These are phyloP conservation scores for Macrosiphum euphorbiae DNA, from an alignment of 2,888 invertebrate species.

Conservation along the genomic window DNA sequence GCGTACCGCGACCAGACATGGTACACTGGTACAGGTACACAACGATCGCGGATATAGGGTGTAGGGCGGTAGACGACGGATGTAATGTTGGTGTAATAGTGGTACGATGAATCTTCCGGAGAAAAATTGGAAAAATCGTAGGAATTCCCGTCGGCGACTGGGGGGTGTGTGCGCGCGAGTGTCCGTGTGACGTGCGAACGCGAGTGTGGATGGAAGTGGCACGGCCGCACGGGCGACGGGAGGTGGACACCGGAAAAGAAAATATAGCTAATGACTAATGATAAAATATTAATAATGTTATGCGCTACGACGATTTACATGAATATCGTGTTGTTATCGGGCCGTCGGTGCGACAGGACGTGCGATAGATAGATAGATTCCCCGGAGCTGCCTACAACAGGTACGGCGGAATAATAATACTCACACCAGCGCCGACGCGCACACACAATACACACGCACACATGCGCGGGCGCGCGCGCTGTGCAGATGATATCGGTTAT, in stretches of 20 bases:
- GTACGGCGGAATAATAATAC: not conserved
- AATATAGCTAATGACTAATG: not conserved
- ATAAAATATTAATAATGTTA: not conserved
- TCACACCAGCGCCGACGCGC: not conserved
- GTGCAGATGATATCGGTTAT: constrained; percentile 9
- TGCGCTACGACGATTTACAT: not conserved
- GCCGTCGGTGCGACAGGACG: not conserved
- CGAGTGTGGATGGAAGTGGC: not conserved
- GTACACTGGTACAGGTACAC: not conserved
- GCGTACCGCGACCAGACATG: not conserved
- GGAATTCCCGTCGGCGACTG: not conserved
- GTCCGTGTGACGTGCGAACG: not conserved
- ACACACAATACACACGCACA: not conserved
- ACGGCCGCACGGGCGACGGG: not conserved
- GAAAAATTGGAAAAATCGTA: not conserved
- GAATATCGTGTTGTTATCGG: not conserved
- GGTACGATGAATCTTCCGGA: too few species aligned
- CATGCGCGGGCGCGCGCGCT: not conserved
- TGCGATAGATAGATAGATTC: not conserved
- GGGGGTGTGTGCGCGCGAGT: not conserved
- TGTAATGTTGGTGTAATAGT: not conserved
- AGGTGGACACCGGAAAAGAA: not conserved
- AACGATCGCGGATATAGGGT: not conserved
- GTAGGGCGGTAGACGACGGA: not conserved
- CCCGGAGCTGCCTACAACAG: not conserved